A percentile compares a stretch with the other conserved stretches of the same genome.
These are phyloP conservation scores for Cavia aperea DNA, from an alignment of 2,113 vertebrate species.

Conservation along the genomic window DNA sequence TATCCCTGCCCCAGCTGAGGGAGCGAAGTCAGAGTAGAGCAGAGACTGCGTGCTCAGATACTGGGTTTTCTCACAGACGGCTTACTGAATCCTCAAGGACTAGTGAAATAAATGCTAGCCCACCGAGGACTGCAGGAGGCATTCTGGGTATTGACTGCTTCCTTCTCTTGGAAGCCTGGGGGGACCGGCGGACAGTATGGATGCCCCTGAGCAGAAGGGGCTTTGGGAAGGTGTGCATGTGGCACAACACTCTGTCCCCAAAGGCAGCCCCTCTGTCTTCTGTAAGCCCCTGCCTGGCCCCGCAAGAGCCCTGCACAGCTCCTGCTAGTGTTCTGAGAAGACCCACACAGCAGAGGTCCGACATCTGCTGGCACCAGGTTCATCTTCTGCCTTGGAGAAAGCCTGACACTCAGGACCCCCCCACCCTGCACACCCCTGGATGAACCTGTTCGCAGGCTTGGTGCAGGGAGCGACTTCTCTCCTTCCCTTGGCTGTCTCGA, in stretches of 20 bases:
- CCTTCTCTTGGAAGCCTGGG: neutral
- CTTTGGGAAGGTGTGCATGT: neutral
- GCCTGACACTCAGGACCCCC: neutral
- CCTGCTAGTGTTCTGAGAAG: neutral
- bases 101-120: constrained; percentile 75
- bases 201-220: neutral
- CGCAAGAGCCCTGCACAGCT: neutral
- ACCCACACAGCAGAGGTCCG: neutral
- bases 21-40: neutral
- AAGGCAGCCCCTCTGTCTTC: neutral
- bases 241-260: neutral
- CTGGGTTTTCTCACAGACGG: constrained; percentile 52
- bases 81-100: constrained; percentile 77
- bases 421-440: too few species aligned
- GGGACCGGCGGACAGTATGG: fast-evolving
- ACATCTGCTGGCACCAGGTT: neutral
- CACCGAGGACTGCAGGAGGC: neutral
- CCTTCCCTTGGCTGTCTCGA: neutral
- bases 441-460: neutral
- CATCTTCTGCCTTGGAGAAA: neutral
- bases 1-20: fast-evolving
- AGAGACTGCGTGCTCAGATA: constrained; percentile 55
- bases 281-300: neutral
- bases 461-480: neutral
- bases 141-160: neutral